Evolutionary conservation across 2,113 vertebrate genomes (phyloP), one percentile per base, ranked within the genome.

Genomic region (Nannobrachium achirus): DNA sequence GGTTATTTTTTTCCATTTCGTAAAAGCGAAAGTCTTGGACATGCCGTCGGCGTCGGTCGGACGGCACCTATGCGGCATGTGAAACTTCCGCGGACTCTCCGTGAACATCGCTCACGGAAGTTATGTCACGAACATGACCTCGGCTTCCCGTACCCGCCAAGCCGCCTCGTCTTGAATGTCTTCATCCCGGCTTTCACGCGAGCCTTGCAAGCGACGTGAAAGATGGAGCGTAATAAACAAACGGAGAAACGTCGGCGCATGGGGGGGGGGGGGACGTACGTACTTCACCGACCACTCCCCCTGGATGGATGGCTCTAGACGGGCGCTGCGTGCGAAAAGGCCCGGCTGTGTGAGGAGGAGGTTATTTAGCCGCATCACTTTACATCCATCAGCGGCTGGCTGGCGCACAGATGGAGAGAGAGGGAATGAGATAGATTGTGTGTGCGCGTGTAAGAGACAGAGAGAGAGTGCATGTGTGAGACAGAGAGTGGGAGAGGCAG

Each of bases 391-490:
- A 60, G 66, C 62, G n/a, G n/a, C n/a, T n/a, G n/a, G 39, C 4
- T 51, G 33, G 14, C 25, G 15, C 45, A 42, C 44, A 33, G 55
- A 10, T 8, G 5, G 78, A 71, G 68, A 70, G 76, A 50, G 65
- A 69, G 46, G 42, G 19, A 38, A 11, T 10, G 25, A 53, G 11
- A 4, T 71, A 78, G 61, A 51, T 63, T 39, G 56, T 58, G 63
- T 58, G 55, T 56, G 76, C 66, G 8, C 58, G 76, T 74, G 76
- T 64, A 65, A 71, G 74, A 66, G 79, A 80, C 50, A 79, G 79
- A 82, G 70, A 80, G 79, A 84, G 49, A 58, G 56, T 51, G 51
- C 59, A 57, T 58, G 48, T 44, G 70, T 75, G 48, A 69, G 77
- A 83, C 56, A 70, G 73, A 64, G 49, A 70, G 45, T 57, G 8